These are phyloP conservation scores for Cerastis leucographa DNA, from an alignment of 2,888 invertebrate genomes.

Conservation along the genomic window DNA sequence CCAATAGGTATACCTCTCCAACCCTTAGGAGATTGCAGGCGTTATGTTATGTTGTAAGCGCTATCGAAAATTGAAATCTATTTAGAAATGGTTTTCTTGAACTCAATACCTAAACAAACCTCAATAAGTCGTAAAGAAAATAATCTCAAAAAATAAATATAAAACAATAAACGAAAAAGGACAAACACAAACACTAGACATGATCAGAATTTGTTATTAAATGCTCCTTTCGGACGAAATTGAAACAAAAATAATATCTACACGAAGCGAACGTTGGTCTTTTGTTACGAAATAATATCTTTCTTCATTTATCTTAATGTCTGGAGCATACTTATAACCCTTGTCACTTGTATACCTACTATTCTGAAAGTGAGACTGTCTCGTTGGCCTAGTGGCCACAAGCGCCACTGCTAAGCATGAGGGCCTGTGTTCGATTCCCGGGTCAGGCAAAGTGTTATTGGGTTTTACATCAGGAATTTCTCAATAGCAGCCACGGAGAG, in stretches of 20 bases:
- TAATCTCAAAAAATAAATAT: neutral
- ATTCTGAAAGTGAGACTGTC: neutral
- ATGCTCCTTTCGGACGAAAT: conserved; percentile 21
- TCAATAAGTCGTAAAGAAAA: neutral
- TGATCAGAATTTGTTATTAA: conserved; percentile 32
- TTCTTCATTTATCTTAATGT: conserved; percentile 29
- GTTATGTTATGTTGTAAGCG: neutral
- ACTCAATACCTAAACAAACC: neutral
- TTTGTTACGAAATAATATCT: conserved; percentile 28
- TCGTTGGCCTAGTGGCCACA: too few relatives aligned
- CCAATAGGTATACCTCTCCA: neutral
- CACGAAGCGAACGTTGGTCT: neutral
- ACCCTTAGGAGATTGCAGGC: neutral
- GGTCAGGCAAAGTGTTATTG: too few relatives aligned
- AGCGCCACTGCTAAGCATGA: too few relatives aligned
- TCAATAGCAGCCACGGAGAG: too few relatives aligned
- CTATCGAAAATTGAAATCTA: neutral
- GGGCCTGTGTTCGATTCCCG: too few relatives aligned
- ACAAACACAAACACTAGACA: conserved; percentile 8
- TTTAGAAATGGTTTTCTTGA: neutral
- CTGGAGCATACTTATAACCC: neutral
- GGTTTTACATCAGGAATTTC: too few relatives aligned
- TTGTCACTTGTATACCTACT: neutral
- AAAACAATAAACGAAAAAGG: conserved; percentile 8
- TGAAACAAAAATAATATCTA: conserved; percentile 29